A percentile compares a stretch with the other conserved stretches of the same genome.
Evolutionary conservation across 1,140 invertebrate genomes (phyloP).

Genomic region (Battus philenor): DNA sequence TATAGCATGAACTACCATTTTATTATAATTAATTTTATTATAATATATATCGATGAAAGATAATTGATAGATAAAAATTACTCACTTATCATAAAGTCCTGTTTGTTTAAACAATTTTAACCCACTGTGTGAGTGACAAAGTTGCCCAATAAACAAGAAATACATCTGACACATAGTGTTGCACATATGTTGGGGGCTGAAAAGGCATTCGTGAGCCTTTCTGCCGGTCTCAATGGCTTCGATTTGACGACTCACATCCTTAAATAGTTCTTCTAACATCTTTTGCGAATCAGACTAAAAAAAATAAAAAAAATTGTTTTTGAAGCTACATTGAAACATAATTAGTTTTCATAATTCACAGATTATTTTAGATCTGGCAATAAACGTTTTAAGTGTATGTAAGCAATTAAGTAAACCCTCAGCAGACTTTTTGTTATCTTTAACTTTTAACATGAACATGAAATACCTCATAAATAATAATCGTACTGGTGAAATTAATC

Average conservation of each 20-base stretch:
- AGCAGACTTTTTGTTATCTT: too few relatives aligned
- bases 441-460: too few relatives aligned
- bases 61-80: slow-evolving; percentile 20
- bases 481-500: too few relatives aligned
- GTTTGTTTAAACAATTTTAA: slow-evolving; percentile 85
- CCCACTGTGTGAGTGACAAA: slow-evolving; percentile 86
- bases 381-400: too few relatives aligned
- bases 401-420: too few relatives aligned
- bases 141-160: slow-evolving; percentile 93
- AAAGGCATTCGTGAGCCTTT: slow-evolving; percentile 90
- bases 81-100: slow-evolving; percentile 80
- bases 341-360: too few relatives aligned
- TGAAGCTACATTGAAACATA: too few relatives aligned
- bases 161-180: slow-evolving; percentile 95
- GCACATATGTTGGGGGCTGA: slow-evolving; percentile 91
- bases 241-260: slow-evolving; percentile 87
- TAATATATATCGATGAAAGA: slow-evolving; percentile 12
- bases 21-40: slow-evolving; percentile 14
- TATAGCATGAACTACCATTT: too few relatives aligned
- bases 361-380: too few relatives aligned
- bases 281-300: slow-evolving; percentile 76
- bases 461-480: too few relatives aligned
- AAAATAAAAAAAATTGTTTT: slow-evolving; percentile 1
- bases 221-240: slow-evolving; percentile 82
- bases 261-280: slow-evolving; percentile 86